phyloP scores from a whole-genome alignment of 2,113 vertebrate genomes.

The Pachycephala philippinensis region DNA sequence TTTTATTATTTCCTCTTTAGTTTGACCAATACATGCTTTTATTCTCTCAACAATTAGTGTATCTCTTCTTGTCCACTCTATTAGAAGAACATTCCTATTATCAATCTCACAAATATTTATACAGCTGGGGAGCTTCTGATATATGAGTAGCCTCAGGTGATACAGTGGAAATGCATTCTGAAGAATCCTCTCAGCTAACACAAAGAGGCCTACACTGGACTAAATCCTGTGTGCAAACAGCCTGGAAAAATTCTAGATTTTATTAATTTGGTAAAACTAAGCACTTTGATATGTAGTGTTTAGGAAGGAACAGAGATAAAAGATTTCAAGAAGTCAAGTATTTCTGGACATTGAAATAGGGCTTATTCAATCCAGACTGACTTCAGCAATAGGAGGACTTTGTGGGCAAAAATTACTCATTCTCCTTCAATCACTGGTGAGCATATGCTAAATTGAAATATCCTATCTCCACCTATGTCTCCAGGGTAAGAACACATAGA shows the following conservation, averaged over 20 bases:
- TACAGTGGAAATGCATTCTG: neutral
- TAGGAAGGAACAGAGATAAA: neutral
- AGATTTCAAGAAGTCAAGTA: neutral
- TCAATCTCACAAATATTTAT: conserved; percentile 41
- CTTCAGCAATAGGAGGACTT: neutral
- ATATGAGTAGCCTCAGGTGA: neutral
- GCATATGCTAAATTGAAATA: neutral
- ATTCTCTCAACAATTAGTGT: neutral
- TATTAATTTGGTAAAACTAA: neutral
- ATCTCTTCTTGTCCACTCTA: neutral
- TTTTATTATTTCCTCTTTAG: neutral
- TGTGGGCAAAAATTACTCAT: neutral
- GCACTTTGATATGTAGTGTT: neutral
- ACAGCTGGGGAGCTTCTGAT: conserved; percentile 25
- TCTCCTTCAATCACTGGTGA: neutral
- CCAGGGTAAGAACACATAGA: neutral
- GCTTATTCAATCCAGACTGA: neutral
- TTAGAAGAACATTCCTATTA: neutral
- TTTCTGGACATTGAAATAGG: neutral
- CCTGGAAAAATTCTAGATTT: neutral
- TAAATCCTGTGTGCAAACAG: neutral
- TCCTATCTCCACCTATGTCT: neutral
- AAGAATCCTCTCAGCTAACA: neutral
- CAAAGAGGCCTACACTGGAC: neutral
- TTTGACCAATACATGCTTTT: neutral